Evolutionary conservation across 2,888 invertebrate species (phyloP), one percentile per base, ranked within the genome.

Genomic region (Drosophila niveifrons): DNA sequence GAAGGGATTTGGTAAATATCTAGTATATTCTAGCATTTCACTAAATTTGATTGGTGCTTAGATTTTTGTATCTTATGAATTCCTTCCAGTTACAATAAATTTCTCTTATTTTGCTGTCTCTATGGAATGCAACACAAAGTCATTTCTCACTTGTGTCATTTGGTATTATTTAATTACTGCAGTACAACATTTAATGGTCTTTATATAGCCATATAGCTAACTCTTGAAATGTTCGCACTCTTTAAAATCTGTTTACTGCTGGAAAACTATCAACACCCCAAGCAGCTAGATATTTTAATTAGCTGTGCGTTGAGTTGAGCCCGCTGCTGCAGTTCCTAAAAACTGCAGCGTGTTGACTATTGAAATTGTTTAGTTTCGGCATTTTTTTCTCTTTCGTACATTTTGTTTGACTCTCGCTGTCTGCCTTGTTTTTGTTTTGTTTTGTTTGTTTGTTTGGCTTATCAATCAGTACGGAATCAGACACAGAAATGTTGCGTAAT

Each of bases 381-480:
- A 36, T 36, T 36, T 36, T 36, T 67, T 64, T 67, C 10, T 2
- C 23, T 50, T 15, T 18, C 15, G 13, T 47, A 11, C 4, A 13
- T 29, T 17, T 50, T 66, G 47, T 53, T 46, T 44, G 39, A 23
- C 23, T 72, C 50, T 53, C n/a, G 46, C 10, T 57, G 8, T 67
- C 52, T 39, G 31, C 29, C 9, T 36, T 36, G 36, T 36, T 36
- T 34, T 36, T 55, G 48, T 50, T 50, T 23, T 23, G 23, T 23
- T 23, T 23, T 56, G 29, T 72, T 52, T 68, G 50, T 82, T 72
- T 80, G 66, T 82, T 76, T 77, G 51, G 78, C 70, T 80, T 80
- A 81, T 80, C 84, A 83, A 83, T 83, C 83, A 83, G 78, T 81
- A 66, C 68, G 79, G 77, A 72, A 80, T 78, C 67, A 72, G 70